Base-by-base conservation (phyloP, 2,888 invertebrate species). In the Troides helena region DNA sequence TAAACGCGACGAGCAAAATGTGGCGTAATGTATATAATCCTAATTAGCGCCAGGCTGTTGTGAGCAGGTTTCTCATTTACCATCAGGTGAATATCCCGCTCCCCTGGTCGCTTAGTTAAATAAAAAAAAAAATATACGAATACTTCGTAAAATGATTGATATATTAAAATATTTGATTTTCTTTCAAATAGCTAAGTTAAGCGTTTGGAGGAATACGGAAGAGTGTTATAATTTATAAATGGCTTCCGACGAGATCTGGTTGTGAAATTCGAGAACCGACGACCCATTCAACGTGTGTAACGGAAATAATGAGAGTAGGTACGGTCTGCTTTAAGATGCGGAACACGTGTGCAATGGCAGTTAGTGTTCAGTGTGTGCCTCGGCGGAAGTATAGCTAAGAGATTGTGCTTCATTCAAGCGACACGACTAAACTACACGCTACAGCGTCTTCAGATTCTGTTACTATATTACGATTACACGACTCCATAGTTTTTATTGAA, bases 341-440 rank as follows among this genome's bases (percentile, higher is more conserved):
- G 63, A 70, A 63, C 70, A 70, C 70, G 70, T 70, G 67, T 66
- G 53, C 58, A 53, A 64, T 36, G 59, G 65, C 30, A 69, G 58
- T 62, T 67, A 53, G 60, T 63, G 59, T 67, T 57, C 10, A 66
- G n/a, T 62, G 62, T 57, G 58, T 62, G 62, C 46, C 57, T 43
- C 18, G 59, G 43, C 66, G 70, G 70, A 70, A 70, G 66, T 63
- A 63, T 58, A 36, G 62, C 69, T 10, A 46, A 58, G 53, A 70
- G 25, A 67, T 60, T 70, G 70, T 70, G 58, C 59, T 67, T 70
- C 70, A 70, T 67, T 70, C 59, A 62, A 63, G 67, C 59, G 59
- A 67, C 70, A 70, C 59, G 70, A 58, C 61, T 57, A n/a, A 46
- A 46, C 46, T 46, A 50, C 18, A 50, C 50, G 50, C 18, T 14